These are phyloP conservation scores for Sweltsa coloradensis DNA, from an alignment of 1,140 invertebrate genomes.

Conservation along the genomic window DNA sequence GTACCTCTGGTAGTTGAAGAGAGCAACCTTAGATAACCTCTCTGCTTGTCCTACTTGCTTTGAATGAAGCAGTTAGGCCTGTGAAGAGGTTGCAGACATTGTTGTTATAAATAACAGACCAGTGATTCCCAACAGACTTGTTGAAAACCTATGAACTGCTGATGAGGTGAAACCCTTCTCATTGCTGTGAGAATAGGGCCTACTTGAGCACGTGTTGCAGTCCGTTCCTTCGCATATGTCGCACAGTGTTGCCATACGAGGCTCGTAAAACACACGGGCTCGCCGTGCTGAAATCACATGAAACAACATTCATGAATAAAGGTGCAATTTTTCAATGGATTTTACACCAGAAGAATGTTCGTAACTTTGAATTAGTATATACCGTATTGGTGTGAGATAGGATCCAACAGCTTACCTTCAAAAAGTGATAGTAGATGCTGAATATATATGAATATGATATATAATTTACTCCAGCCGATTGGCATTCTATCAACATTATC, in stretches of 20 bases:
- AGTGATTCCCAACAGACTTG: not conserved
- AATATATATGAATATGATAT: too few species aligned
- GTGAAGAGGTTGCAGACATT: not conserved
- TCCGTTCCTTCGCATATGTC: conserved; percentile 65
- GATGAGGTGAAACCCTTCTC: not conserved
- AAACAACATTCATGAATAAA: too few species aligned
- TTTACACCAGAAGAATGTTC: conserved; percentile 1
- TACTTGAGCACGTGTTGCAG: conserved; percentile 27
- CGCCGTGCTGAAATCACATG: conserved; percentile 44
- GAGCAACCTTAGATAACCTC: not conserved
- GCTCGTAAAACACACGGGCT: conserved; percentile 64
- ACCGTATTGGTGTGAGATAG: too few species aligned
- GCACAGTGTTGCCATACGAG: conserved; percentile 52
- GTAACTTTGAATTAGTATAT: conserved; percentile 1
- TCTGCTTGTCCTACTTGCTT: not conserved
- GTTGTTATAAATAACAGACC: not conserved
- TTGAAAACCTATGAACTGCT: not conserved
- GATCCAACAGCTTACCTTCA: too few species aligned
- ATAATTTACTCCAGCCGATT: too few species aligned
- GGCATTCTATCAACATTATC: too few species aligned
- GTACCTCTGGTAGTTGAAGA: not conserved
- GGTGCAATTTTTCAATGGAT: conserved; percentile 3
- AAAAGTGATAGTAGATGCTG: too few species aligned
- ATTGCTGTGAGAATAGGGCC: conserved; percentile 6
- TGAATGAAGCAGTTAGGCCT: not conserved